Conservation (phyloP, 2,888 invertebrate species). For the Serripes groenlandicus region DNA sequence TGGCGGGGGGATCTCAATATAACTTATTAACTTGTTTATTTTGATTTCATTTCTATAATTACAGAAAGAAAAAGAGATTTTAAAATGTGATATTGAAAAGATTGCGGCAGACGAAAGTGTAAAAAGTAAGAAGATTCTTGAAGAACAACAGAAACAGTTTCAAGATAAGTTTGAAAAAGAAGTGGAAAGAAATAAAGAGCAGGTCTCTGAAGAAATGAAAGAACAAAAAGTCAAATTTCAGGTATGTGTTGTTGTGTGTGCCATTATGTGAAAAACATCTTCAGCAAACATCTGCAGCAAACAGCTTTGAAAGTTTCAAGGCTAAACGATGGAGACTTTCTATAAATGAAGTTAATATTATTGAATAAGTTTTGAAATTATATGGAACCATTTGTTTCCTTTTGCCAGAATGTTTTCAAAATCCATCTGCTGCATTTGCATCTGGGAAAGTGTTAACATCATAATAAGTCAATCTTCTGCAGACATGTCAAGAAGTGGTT, state of each 20-base stretch:
- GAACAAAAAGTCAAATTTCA: constrained; percentile 61
- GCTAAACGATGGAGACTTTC: too few relatives aligned
- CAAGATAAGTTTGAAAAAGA: constrained; percentile 34
- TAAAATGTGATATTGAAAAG: constrained; percentile 60
- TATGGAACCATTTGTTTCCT: too few relatives aligned
- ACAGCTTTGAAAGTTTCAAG: too few relatives aligned
- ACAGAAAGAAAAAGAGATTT: constrained; percentile 71
- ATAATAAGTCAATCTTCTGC: too few relatives aligned
- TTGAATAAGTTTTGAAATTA: too few relatives aligned
- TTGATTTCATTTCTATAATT: too few relatives aligned
- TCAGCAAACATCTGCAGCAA: too few relatives aligned
- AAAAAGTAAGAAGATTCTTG: constrained; percentile 51
- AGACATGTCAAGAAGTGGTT: too few relatives aligned
- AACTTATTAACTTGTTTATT: not conserved
- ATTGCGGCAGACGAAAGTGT: constrained; percentile 56
- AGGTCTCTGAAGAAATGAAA: constrained; percentile 38
- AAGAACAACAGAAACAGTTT: constrained; percentile 58
- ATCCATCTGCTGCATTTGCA: not conserved
- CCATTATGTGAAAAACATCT: too few relatives aligned
- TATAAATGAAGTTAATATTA: too few relatives aligned
- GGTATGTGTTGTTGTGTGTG: constrained; percentile 34
- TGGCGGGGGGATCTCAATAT: too few relatives aligned
- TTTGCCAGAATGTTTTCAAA: not conserved
- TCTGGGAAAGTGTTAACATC: not conserved
- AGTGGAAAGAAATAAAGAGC: constrained; percentile 41